phyloP scores from a whole-genome alignment of 2,888 invertebrate genomes.

The Thymelicus acteon region DNA sequence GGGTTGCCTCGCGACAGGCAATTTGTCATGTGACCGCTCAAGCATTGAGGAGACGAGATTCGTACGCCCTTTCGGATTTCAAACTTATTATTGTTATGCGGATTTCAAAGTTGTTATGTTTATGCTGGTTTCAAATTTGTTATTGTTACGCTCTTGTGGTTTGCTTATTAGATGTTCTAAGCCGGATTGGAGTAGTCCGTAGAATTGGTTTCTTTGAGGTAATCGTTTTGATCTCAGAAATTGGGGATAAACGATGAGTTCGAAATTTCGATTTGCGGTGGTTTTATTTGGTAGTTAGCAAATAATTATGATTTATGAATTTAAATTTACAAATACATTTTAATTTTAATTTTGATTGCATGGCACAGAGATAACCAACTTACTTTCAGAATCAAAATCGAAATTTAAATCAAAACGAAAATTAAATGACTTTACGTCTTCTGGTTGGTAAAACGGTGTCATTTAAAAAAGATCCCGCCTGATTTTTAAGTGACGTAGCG shows the following conservation, averaged over 20 bases:
- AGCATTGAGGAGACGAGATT: constrained; percentile 62
- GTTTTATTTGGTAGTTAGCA: neutral
- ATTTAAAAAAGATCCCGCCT: no score
- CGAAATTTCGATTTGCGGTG: neutral
- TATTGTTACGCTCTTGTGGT: constrained; percentile 66
- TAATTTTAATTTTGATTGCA: no score
- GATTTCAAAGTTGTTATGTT: constrained; percentile 34
- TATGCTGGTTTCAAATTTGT: constrained; percentile 63
- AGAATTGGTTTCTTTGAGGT: constrained; percentile 18
- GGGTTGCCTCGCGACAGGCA: constrained; percentile 68
- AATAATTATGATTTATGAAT: neutral
- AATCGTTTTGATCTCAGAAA: constrained; percentile 8
- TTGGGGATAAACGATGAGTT: neutral
- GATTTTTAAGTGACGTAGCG: no score
- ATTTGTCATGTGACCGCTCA: constrained; percentile 78
- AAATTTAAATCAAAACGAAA: no score
- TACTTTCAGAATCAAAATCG: no score
- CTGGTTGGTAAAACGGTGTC: no score
- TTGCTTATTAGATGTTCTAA: constrained; percentile 41
- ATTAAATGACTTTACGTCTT: no score
- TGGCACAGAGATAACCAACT: no score
- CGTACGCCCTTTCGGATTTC: constrained; percentile 60
- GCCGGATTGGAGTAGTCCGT: constrained; percentile 4
- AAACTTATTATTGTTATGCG: constrained; percentile 36
- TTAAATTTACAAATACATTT: no score